phyloP scores from a whole-genome alignment of 2,888 invertebrate genomes.

The Marasmarcha lunaedactyla region DNA sequence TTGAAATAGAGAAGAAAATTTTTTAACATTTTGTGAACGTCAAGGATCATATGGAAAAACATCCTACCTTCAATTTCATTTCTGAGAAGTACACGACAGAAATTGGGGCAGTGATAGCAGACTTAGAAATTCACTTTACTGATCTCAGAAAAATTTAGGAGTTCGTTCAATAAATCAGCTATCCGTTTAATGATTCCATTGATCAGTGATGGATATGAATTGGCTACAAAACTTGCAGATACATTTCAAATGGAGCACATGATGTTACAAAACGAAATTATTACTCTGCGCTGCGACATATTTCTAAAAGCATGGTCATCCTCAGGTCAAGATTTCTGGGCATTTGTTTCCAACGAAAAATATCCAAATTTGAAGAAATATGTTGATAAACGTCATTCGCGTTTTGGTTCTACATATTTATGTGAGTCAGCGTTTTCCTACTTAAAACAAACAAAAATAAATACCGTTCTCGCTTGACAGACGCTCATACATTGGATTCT shows the following conservation, averaged over 20 bases:
- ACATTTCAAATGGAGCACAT: conserved; percentile 19
- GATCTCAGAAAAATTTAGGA: conserved; percentile 13
- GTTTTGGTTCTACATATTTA: conserved; percentile 19
- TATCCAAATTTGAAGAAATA: too few relatives aligned
- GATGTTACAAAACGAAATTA: too few relatives aligned
- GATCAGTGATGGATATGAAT: conserved; percentile 16
- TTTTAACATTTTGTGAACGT: conserved; percentile 16
- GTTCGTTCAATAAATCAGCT: conserved; percentile 18
- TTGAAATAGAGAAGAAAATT: conserved; percentile 16
- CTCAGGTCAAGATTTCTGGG: too few relatives aligned
- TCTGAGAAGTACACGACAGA: conserved; percentile 17
- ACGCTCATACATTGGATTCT: conserved; percentile 8
- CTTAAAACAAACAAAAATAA: conserved; percentile 19
- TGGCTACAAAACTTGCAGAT: conserved; percentile 18
- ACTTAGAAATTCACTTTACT: conserved; percentile 17
- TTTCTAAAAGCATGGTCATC: too few relatives aligned
- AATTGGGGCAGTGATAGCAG: conserved; percentile 17
- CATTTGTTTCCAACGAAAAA: too few relatives aligned
- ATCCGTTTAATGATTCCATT: conserved; percentile 17
- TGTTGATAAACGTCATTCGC: conserved; percentile 19
- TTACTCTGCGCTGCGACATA: too few relatives aligned
- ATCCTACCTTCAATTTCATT: conserved; percentile 18
- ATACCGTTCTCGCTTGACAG: conserved; percentile 18
- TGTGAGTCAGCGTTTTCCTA: conserved; percentile 19
- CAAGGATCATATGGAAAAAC: too few relatives aligned